phyloP scores from a whole-genome alignment of 2,113 vertebrate species.

The human (Homo sapiens) region GRCh38 chr3:190976501-190977000 shows the following conservation, averaged over 20 bases:
- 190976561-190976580: background rate
- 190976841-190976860: background rate
- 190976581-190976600: background rate
- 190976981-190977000: background rate
- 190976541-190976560: background rate
- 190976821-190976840: background rate
- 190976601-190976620: background rate
- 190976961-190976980: background rate
- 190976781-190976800: background rate
- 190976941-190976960: background rate
- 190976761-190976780: background rate
- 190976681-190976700: background rate
- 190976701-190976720: background rate
- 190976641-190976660: background rate
- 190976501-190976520: background rate
- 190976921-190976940: background rate
- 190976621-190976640: background rate
- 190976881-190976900: background rate
- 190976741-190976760: background rate
- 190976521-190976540: background rate
- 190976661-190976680: background rate
- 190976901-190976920: background rate
- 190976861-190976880: background rate
- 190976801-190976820: background rate
- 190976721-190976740: background rate